A percentile compares a stretch with the other conserved stretches of the same genome.
Evolutionary conservation across 2,888 invertebrate genomes (phyloP).

Genomic region (Chrysolina americana): DNA sequence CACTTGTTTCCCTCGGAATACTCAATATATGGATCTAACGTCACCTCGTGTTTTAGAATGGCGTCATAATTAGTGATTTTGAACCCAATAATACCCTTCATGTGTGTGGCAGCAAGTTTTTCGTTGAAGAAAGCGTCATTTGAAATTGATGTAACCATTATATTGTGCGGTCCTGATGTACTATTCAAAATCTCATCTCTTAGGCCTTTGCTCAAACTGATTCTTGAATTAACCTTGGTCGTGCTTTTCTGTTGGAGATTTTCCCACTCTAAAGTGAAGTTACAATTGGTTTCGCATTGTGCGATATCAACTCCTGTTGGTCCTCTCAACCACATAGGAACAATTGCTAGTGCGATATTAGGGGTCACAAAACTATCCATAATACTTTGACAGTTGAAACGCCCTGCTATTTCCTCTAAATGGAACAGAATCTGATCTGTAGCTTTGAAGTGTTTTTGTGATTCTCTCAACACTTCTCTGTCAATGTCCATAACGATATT

Average conservation of each 20-base stretch:
- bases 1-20: neutral
- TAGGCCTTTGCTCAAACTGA: constrained; percentile 18
- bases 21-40: neutral
- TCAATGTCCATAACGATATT: constrained; percentile 30
- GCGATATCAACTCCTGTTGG: constrained; percentile 18
- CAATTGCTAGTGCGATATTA: constrained; percentile 28
- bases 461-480: constrained; percentile 28
- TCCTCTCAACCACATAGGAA: constrained; percentile 16
- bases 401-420: constrained; percentile 32
- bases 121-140: constrained; percentile 39
- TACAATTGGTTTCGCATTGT: neutral
- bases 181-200: constrained; percentile 4
- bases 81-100: neutral
- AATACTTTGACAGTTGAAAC: neutral
- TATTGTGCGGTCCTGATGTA: constrained; percentile 1
- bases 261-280: neutral
- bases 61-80: neutral
- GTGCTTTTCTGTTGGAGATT: neutral
- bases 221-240: neutral
- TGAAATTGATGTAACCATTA: constrained; percentile 35
- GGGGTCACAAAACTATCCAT: neutral
- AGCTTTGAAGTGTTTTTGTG: constrained; percentile 34
- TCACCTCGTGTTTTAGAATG: neutral
- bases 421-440: constrained; percentile 35
- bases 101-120: neutral